Conservation (phyloP, 2,797 vertebrate species). For the Kryptopterus vitreolus region DNA sequence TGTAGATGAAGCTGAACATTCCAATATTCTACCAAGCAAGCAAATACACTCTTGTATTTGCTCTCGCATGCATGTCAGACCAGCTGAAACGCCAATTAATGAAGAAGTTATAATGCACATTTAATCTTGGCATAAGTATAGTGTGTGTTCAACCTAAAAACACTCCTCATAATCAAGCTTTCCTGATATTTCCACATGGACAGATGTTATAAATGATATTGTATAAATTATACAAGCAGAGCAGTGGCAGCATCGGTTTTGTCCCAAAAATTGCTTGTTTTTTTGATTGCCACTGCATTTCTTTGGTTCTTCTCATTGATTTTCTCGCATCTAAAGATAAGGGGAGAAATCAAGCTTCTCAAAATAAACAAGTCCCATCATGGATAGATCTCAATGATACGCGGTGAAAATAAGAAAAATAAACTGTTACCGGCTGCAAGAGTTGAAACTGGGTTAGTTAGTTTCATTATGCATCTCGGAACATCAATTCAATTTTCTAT, state of each 20-base stretch:
- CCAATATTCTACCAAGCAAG: conserved; percentile 14
- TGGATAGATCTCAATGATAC: conserved; percentile 19
- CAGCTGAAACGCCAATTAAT: conserved; percentile 45
- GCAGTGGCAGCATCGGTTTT: neutral
- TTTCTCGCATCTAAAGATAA: conserved; percentile 3
- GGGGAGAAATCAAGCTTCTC: conserved; percentile 12
- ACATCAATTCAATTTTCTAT: conserved; percentile 44
- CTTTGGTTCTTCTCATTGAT: conserved; percentile 27
- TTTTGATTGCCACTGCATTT: conserved; percentile 16
- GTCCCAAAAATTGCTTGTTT: conserved; percentile 9
- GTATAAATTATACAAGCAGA: neutral
- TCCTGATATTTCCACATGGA: conserved; percentile 5
- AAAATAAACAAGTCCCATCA: conserved; percentile 21
- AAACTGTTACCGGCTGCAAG: conserved; percentile 15
- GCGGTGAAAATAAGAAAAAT: conserved; percentile 25
- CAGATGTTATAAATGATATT: conserved; percentile 14
- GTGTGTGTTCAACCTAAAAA: conserved; percentile 31
- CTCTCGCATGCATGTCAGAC: conserved; percentile 1
- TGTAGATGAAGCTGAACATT: neutral
- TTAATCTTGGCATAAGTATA: conserved; percentile 35
- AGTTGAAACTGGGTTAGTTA: conserved; percentile 47
- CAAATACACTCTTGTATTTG: neutral
- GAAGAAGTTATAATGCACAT: conserved; percentile 38
- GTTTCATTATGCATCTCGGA: conserved; percentile 50
- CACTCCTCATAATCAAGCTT: conserved; percentile 38